These are phyloP conservation scores for Heliconius charithonia DNA, from an alignment of 2,888 invertebrate genomes.

Conservation along the genomic window DNA sequence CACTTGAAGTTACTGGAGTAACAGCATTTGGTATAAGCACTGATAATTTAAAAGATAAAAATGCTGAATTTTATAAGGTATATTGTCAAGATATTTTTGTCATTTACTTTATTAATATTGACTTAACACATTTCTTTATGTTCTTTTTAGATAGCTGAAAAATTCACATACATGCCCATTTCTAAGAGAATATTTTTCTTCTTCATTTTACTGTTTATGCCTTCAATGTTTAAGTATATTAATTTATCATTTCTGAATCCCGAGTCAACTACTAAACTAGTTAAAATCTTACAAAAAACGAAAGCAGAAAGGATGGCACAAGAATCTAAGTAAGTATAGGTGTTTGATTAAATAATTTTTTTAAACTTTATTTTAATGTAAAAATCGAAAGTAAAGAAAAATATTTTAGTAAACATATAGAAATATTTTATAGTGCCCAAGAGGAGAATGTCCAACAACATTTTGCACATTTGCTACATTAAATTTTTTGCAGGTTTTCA, in stretches of 20 bases:
- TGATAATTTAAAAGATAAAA: slow-evolving; percentile 75
- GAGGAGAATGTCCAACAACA: too few relatives aligned
- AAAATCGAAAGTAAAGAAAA: neutral
- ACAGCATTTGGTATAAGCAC: slow-evolving; percentile 84
- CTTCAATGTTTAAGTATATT: slow-evolving; percentile 60
- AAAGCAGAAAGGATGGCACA: slow-evolving; percentile 68
- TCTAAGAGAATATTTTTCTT: slow-evolving; percentile 65
- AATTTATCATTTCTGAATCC: slow-evolving; percentile 71
- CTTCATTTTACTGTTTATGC: slow-evolving; percentile 66
- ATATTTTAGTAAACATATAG: neutral
- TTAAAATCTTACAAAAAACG: slow-evolving; percentile 67
- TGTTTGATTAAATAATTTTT: neutral
- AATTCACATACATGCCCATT: slow-evolving; percentile 68
- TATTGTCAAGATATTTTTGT: neutral
- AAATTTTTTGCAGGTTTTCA: too few relatives aligned
- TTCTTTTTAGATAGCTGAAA: slow-evolving; percentile 70
- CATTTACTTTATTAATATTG: slow-evolving; percentile 12
- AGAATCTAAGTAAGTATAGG: slow-evolving; percentile 62
- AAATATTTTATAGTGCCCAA: too few relatives aligned
- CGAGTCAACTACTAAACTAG: slow-evolving; percentile 63
- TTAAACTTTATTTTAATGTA: neutral
- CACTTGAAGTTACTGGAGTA: slow-evolving; percentile 82
- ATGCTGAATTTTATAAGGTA: slow-evolving; percentile 80
- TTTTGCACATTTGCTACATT: too few relatives aligned
- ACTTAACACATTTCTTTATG: slow-evolving; percentile 24